Evolutionary conservation across 2,113 vertebrate species (phyloP).

Genomic region (Tychaedon coryphoeus): DNA sequence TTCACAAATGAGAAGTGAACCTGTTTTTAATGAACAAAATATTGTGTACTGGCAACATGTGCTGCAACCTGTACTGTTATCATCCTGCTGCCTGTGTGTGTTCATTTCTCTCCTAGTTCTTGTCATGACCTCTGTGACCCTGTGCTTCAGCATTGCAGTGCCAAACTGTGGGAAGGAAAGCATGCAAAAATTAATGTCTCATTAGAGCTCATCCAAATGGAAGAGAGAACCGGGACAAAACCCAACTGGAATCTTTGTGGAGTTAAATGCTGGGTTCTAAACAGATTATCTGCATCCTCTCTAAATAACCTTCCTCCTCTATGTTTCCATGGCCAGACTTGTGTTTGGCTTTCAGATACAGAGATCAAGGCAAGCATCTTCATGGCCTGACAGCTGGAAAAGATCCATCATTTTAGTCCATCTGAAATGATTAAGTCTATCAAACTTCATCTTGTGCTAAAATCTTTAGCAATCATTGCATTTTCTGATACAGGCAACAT

Average conservation of each 20-base stretch:
- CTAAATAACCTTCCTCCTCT: neutral
- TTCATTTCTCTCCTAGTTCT: neutral
- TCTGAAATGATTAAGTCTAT: neutral
- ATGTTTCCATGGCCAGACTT: neutral
- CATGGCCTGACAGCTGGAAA: neutral
- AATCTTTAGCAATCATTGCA: neutral
- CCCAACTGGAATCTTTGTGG: neutral
- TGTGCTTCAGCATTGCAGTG: neutral
- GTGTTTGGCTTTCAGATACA: neutral
- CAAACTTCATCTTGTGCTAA: neutral
- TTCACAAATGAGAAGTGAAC: neutral
- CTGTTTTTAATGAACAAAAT: neutral
- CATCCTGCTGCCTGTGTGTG: neutral
- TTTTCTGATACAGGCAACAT: neutral
- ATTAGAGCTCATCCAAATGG: neutral
- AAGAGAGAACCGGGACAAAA: neutral
- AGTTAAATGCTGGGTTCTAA: neutral
- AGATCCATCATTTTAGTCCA: neutral
- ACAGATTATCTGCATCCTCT: neutral
- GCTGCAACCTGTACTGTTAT: neutral
- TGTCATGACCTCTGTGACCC: neutral
- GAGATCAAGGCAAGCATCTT: neutral
- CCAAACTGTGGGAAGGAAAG: neutral
- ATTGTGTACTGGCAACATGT: neutral
- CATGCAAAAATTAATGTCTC: neutral